These are phyloP conservation scores for Rousettus leschenaultii DNA, from an alignment of 2,113 vertebrate species.

Conservation along the genomic window DNA sequence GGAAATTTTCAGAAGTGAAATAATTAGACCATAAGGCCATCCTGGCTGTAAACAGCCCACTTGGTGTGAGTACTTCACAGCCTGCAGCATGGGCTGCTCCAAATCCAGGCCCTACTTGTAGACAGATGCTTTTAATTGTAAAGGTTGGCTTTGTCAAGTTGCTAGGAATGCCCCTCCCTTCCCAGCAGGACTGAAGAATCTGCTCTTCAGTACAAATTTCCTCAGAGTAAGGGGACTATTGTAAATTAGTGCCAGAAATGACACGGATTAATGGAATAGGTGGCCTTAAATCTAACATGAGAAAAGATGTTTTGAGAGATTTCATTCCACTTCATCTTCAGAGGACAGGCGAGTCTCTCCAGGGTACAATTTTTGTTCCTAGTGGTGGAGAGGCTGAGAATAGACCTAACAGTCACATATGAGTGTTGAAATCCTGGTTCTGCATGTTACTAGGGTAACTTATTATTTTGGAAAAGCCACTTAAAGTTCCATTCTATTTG, in stretches of 20 bases:
- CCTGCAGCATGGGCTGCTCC: not conserved
- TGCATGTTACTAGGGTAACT: slow-evolving; percentile 19
- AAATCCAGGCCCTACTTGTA: not conserved
- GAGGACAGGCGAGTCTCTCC: not conserved
- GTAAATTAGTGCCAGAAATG: not conserved
- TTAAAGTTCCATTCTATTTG: not conserved
- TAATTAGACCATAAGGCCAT: not conserved
- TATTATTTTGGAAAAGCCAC: not conserved
- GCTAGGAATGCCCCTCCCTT: not conserved
- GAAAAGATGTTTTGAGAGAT: not conserved
- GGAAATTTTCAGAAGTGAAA: not conserved
- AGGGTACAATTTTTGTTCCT: not conserved
- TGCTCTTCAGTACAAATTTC: not conserved
- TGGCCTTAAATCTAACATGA: not conserved
- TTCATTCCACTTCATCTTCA: not conserved
- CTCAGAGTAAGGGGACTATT: not conserved
- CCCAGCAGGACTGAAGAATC: not conserved
- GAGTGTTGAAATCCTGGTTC: not conserved
- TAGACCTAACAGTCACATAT: not conserved
- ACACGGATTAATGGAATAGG: not conserved
- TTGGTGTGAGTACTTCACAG: not conserved
- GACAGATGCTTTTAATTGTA: not conserved
- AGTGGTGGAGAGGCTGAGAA: not conserved
- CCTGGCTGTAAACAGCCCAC: not conserved
- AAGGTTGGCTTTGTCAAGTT: not conserved